Evolutionary conservation across 2,888 invertebrate genomes (phyloP).

Genomic region (Pseudococcus viburni): DNA sequence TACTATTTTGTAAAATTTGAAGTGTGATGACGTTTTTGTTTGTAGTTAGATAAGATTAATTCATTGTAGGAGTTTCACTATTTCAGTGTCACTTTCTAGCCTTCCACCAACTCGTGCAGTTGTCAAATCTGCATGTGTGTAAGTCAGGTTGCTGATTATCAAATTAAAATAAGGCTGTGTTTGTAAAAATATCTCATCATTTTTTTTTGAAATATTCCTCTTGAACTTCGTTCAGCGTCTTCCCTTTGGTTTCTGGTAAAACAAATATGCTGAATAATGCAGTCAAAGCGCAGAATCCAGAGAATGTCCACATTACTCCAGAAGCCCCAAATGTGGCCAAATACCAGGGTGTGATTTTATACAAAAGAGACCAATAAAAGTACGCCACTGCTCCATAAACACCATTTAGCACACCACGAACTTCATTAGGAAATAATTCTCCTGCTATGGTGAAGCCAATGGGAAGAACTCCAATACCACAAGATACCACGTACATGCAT

Average conservation of each 20-base stretch:
- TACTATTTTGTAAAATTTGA: too few relatives aligned
- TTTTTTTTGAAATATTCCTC: slow-evolving; percentile 39
- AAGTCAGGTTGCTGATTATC: neutral
- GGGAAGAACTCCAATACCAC: slow-evolving; percentile 3
- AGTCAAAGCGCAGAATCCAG: too few relatives aligned
- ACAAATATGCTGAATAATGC: neutral
- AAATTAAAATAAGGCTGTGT: too few relatives aligned
- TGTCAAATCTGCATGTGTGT: too few relatives aligned
- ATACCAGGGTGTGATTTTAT: slow-evolving; percentile 25
- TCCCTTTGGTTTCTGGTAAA: slow-evolving; percentile 50
- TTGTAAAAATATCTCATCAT: neutral
- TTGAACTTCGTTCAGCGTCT: slow-evolving; percentile 37
- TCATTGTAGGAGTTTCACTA: too few relatives aligned
- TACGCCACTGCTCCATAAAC: neutral
- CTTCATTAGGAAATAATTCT: slow-evolving; percentile 55
- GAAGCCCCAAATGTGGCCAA: neutral
- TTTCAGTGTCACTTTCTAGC: too few relatives aligned
- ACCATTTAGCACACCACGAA: slow-evolving; percentile 55
- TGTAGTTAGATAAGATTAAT: too few relatives aligned
- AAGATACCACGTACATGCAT: neutral
- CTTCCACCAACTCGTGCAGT: too few relatives aligned
- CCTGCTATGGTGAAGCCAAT: neutral
- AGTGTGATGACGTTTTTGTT: too few relatives aligned
- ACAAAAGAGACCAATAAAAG: neutral
- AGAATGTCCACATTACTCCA: neutral